Evolutionary conservation across 92 coral and sea anemone species (phyloP).

Genomic region (Phymanthus crucifer): DNA sequence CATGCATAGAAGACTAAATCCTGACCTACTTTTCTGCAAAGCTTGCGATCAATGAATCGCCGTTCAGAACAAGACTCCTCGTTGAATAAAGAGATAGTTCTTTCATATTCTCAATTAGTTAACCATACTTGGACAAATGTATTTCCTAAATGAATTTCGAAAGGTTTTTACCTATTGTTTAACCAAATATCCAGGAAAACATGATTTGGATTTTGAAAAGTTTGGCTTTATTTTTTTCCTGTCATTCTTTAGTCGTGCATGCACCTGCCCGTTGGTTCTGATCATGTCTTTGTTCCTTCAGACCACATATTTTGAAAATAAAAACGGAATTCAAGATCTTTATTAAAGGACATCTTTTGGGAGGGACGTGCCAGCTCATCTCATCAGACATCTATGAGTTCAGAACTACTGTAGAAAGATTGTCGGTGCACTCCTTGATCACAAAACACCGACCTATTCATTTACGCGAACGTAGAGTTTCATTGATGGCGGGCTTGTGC

Average conservation of each 20-base stretch:
- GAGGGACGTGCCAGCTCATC: slow-evolving; percentile 4
- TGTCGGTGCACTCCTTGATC: slow-evolving; percentile 30
- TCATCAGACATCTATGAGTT: not conserved
- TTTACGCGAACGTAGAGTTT: slow-evolving; percentile 14
- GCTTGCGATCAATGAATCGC: too few relatives aligned
- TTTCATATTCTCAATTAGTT: not conserved
- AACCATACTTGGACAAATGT: not conserved
- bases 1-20: not conserved
- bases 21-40: not conserved
- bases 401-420: slow-evolving; percentile 16
- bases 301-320: not conserved
- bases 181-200: not conserved
- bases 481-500: slow-evolving; percentile 25
- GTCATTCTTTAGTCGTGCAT: not conserved
- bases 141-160: not conserved
- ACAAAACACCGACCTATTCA: slow-evolving; percentile 31
- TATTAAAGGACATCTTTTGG: not conserved
- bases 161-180: not conserved
- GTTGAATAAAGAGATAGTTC: not conserved
- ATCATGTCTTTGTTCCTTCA: not conserved
- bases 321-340: not conserved
- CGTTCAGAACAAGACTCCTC: not conserved
- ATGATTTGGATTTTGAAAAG: not conserved
- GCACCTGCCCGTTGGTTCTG: not conserved
- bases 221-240: not conserved